A percentile compares a stretch with the other conserved stretches of the same genome.
Conservation (phyloP, 2,888 invertebrate genomes). For the Tromatobia lineatoria region DNA sequence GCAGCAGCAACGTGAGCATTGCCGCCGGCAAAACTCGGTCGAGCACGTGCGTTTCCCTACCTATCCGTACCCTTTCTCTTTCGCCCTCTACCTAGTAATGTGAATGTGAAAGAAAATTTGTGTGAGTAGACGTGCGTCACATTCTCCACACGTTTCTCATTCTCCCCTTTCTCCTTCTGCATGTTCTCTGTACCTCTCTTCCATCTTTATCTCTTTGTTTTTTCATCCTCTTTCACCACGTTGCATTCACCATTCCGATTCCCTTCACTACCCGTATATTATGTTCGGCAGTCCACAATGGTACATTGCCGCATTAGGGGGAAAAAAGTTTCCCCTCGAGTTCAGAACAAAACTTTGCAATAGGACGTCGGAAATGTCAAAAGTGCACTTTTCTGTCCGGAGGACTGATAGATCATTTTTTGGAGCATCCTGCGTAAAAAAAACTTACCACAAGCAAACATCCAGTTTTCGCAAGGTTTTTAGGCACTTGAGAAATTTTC, state of each 20-base stretch:
- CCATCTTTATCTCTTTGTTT: conserved; percentile 12
- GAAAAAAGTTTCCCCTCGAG: too few relatives aligned
- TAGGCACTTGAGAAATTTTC: too few relatives aligned
- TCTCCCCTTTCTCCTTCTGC: conserved; percentile 21
- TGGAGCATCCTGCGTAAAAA: too few relatives aligned
- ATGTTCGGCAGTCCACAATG: conserved; percentile 34
- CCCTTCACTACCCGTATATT: conserved; percentile 51
- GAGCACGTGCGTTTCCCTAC: conserved; percentile 47
- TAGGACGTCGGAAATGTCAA: too few relatives aligned
- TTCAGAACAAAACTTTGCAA: too few relatives aligned
- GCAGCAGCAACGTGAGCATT: conserved; percentile 47
- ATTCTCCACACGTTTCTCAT: conserved; percentile 4
- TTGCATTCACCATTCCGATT: conserved; percentile 39
- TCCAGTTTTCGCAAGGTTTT: too few relatives aligned
- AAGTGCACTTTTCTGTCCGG: too few relatives aligned
- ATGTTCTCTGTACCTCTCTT: conserved; percentile 39
- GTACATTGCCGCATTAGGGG: too few relatives aligned
- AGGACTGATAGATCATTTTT: too few relatives aligned
- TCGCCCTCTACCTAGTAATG: conserved; percentile 11
- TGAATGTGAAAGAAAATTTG: conserved; percentile 14
- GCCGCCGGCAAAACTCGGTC: conserved; percentile 62
- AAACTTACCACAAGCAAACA: too few relatives aligned
- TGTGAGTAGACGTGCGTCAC: neutral
- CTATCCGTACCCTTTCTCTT: conserved; percentile 20
- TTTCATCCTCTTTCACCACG: conserved; percentile 31